Conservation (phyloP, 2,113 vertebrate species). For the Formicarius rufipectus region DNA sequence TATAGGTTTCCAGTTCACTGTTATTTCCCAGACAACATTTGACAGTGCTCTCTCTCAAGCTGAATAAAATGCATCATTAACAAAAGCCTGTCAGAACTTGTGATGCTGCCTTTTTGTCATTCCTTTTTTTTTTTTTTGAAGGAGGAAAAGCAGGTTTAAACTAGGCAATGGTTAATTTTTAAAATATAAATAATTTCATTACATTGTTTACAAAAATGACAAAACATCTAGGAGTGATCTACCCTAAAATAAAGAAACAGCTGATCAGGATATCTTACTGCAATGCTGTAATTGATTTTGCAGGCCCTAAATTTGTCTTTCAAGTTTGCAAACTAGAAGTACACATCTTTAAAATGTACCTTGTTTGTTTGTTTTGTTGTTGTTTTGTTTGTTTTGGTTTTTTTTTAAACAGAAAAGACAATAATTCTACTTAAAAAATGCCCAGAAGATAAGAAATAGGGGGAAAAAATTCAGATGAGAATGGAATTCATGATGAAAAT, state of each 20-base stretch:
- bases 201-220: not conserved
- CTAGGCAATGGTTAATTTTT: not conserved
- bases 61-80: constrained; percentile 13
- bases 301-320: not conserved
- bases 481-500: not conserved
- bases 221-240: not conserved
- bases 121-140: not conserved
- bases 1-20: not conserved
- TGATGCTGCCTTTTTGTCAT: not conserved
- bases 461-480: not conserved
- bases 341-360: not conserved
- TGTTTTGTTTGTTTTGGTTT: too few species aligned
- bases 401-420: not conserved
- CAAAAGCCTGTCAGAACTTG: constrained; percentile 33
- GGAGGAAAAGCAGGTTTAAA: constrained; percentile 15
- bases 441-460: not conserved
- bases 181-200: not conserved
- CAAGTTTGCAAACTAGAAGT: not conserved
- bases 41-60: not conserved
- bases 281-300: not conserved
- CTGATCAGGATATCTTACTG: not conserved
- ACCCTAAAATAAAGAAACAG: not conserved
- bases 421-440: not conserved
- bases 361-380: too few species aligned
- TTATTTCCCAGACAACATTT: not conserved